A percentile compares a stretch with the other conserved stretches of the same genome.
These are phyloP conservation scores for Oikopleura vanhoeffeni DNA, from an alignment of 23 tunicate species.

Conservation along the genomic window DNA sequence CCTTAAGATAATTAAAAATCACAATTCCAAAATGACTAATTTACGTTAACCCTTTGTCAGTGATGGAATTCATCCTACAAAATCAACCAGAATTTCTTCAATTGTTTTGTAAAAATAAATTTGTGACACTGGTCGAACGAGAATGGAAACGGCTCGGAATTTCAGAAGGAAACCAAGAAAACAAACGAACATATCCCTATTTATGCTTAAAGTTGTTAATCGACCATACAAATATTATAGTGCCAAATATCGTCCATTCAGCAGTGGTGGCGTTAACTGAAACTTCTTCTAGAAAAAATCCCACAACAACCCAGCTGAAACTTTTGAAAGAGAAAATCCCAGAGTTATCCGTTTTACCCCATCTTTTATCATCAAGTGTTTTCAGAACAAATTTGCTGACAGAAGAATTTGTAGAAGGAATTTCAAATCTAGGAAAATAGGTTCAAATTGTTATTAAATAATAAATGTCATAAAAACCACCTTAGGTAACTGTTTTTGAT, in stretches of 20 bases:
- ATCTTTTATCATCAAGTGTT: conserved; percentile 1
- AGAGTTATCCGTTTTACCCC: neutral
- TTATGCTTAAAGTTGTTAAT: neutral
- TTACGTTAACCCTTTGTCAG: no score
- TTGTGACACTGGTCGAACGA: neutral
- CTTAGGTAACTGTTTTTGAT: no score
- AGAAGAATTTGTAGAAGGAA: neutral
- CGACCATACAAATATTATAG: neutral
- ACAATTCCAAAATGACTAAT: no score
- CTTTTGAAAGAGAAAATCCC: neutral
- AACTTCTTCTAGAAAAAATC: neutral
- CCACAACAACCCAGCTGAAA: neutral
- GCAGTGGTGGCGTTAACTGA: neutral
- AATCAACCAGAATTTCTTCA: neutral
- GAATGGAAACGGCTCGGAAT: neutral
- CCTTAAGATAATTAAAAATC: no score
- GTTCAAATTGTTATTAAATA: no score
- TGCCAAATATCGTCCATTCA: neutral
- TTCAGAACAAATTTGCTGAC: neutral
- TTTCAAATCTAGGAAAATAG: neutral
- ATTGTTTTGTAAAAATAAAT: neutral
- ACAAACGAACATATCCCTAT: neutral
- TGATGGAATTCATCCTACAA: neutral
- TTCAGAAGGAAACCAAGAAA: no score
- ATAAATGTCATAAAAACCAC: no score